phyloP scores from a whole-genome alignment of 2,113 vertebrate genomes.

The Scortum barcoo region DNA sequence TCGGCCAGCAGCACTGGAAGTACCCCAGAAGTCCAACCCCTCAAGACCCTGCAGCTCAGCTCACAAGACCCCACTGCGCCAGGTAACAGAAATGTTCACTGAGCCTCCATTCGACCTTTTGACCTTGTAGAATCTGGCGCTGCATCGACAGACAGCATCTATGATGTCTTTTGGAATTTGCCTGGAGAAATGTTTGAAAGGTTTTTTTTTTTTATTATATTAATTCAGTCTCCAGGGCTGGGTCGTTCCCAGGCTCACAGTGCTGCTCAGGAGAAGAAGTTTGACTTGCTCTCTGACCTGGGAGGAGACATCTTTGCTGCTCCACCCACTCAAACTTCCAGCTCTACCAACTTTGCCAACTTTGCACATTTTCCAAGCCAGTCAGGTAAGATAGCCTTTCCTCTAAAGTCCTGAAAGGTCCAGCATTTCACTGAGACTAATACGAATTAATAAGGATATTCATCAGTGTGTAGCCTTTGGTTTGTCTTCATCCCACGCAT shows the following conservation, averaged over 20 bases:
- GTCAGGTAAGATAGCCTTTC: constrained; percentile 83
- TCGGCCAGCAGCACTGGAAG: constrained; percentile 96
- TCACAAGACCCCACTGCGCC: constrained; percentile 93
- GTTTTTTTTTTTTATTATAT: not conserved
- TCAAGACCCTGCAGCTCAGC: constrained; percentile 94
- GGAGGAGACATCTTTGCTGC: constrained; percentile 97
- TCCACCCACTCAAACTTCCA: constrained; percentile 86
- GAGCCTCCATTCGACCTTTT: not conserved
- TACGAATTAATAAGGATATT: not conserved
- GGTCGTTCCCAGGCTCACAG: constrained; percentile 79
- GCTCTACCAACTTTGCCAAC: constrained; percentile 94
- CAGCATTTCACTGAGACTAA: not conserved
- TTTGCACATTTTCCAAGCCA: constrained; percentile 98
- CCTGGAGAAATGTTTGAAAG: not conserved
- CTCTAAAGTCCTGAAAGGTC: not conserved
- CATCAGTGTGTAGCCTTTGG: constrained; percentile 65
- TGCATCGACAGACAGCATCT: too few species aligned
- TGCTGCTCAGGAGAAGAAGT: constrained; percentile 93
- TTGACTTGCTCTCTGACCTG: constrained; percentile 96
- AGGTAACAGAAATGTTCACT: constrained; percentile 82
- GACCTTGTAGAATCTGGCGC: too few species aligned
- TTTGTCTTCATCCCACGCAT: constrained; percentile 79
- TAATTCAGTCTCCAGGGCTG: constrained; percentile 88
- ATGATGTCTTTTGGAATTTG: not conserved
- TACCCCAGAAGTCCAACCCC: constrained; percentile 95